A percentile compares a stretch with the other conserved stretches of the same genome.
These are phyloP conservation scores for Danio tinwini DNA, from an alignment of 2,797 vertebrate species.

Conservation along the genomic window DNA sequence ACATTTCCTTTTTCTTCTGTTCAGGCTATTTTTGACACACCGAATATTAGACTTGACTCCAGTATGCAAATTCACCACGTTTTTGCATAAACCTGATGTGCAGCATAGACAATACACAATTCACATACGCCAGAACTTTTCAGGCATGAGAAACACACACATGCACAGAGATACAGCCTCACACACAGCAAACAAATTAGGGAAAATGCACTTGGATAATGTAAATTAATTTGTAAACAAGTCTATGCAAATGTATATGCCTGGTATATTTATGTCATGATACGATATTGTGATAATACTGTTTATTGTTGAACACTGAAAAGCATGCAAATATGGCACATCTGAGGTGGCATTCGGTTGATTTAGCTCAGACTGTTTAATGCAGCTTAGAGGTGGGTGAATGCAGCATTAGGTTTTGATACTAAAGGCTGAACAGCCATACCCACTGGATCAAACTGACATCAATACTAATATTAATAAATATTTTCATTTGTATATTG, in stretches of 20 bases:
- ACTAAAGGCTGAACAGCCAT: too few relatives aligned
- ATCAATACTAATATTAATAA: too few relatives aligned
- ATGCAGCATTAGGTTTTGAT: too few relatives aligned
- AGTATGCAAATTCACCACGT: constrained; percentile 67
- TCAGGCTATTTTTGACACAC: neutral
- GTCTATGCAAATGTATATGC: constrained; percentile 16
- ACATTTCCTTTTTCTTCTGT: neutral
- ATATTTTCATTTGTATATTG: too few relatives aligned
- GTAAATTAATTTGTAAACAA: constrained; percentile 45
- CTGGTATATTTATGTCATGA: neutral
- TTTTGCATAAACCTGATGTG: constrained; percentile 69
- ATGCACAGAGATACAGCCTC: neutral
- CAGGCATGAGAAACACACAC: neutral
- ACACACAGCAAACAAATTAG: constrained; percentile 32
- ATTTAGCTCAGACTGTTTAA: too few relatives aligned
- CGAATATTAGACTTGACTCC: neutral
- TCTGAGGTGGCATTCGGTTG: too few relatives aligned
- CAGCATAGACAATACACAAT: constrained; percentile 32
- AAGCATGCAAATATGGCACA: too few relatives aligned
- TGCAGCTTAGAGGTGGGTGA: too few relatives aligned
- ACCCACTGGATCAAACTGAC: too few relatives aligned
- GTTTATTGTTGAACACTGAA: neutral
- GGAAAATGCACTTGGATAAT: constrained; percentile 12
- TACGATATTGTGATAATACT: neutral
- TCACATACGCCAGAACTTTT: neutral